Conservation (phyloP, 2,113 vertebrate genomes). For the Grantiella picta region DNA sequence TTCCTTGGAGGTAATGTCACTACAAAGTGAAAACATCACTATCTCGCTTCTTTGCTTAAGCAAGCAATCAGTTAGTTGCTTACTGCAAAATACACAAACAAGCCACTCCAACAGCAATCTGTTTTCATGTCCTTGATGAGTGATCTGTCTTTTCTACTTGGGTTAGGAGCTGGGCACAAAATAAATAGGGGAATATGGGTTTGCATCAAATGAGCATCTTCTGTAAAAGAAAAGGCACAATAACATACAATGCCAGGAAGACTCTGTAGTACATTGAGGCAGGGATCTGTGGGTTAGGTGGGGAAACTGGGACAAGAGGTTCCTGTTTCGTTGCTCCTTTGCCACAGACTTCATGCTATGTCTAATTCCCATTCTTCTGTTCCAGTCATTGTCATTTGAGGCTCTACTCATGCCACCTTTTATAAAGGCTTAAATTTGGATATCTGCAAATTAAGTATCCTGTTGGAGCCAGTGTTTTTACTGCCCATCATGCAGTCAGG, state of each 20-base stretch:
- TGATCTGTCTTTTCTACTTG: neutral
- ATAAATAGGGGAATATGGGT: neutral
- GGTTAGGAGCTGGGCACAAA: neutral
- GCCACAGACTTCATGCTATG: neutral
- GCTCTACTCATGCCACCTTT: neutral
- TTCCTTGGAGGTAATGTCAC: neutral
- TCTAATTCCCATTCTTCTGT: neutral
- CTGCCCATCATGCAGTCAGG: neutral
- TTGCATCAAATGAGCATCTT: neutral
- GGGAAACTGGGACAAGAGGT: neutral
- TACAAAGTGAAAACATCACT: slow-evolving; percentile 14
- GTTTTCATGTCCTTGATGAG: neutral
- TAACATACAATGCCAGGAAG: neutral
- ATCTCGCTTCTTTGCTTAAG: slow-evolving; percentile 4
- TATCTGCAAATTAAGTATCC: neutral
- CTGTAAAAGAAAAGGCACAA: neutral
- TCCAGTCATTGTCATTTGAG: fast-evolving
- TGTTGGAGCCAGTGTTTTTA: neutral
- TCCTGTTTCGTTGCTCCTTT: neutral
- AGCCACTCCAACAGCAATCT: neutral
- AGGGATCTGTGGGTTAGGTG: neutral
- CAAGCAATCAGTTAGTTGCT: slow-evolving; percentile 24
- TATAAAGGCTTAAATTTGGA: neutral
- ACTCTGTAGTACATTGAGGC: neutral
- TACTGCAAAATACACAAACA: slow-evolving; percentile 36